These are phyloP conservation scores for Ceyx cyanopectus DNA, from an alignment of 2,113 vertebrate genomes.

Conservation along the genomic window DNA sequence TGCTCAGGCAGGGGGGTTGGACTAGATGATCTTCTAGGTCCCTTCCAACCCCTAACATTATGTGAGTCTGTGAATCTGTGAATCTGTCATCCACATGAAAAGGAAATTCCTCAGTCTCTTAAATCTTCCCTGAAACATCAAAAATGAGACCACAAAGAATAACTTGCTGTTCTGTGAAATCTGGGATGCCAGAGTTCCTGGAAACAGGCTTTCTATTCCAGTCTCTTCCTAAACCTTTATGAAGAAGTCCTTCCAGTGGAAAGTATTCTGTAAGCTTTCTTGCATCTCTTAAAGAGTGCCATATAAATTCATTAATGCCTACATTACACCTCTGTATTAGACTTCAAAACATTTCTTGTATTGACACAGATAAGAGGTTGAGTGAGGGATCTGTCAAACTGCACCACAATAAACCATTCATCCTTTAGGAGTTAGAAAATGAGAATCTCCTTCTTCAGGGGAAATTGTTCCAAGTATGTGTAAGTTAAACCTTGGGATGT, in stretches of 20 bases:
- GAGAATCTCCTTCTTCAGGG: background rate
- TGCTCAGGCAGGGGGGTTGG: too few species aligned
- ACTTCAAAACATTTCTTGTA: background rate
- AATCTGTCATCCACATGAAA: conserved; percentile 35
- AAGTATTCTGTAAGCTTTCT: background rate
- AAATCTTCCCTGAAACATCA: conserved; percentile 12
- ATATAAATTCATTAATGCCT: background rate
- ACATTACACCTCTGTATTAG: background rate
- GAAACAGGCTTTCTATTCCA: background rate
- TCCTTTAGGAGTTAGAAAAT: background rate
- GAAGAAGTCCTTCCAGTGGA: background rate
- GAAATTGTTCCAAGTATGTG: background rate
- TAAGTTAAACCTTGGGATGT: background rate
- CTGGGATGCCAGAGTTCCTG: background rate
- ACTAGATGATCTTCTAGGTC: too few species aligned
- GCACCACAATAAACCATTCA: background rate
- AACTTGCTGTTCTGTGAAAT: background rate
- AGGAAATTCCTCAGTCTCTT: conserved; percentile 7
- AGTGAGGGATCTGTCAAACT: background rate
- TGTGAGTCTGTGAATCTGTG: too few species aligned
- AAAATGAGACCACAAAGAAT: background rate
- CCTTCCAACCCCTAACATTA: too few species aligned
- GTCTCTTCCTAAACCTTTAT: background rate
- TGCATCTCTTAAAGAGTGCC: background rate
- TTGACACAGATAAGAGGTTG: background rate